phyloP scores from a whole-genome alignment of 2,797 vertebrate genomes.

The Bradypodion ventrale region DNA sequence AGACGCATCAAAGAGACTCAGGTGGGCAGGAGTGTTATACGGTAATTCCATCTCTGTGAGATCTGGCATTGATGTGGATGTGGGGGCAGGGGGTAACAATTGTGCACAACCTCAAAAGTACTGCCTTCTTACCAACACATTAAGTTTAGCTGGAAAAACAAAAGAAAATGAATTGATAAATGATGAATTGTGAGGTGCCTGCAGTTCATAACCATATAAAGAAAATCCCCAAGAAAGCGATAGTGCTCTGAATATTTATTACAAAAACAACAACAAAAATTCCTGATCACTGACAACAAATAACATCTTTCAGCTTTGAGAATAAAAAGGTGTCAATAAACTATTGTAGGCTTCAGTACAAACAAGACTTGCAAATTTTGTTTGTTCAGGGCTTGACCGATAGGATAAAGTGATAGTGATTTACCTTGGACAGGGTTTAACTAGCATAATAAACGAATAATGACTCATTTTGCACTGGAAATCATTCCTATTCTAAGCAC shows the following conservation, averaged over 20 bases:
- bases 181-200: not conserved
- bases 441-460: not conserved
- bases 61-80: too few relatives aligned
- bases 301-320: not conserved
- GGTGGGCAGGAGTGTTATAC: too few relatives aligned
- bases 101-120: not conserved
- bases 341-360: too few relatives aligned
- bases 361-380: too few relatives aligned
- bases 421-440: not conserved
- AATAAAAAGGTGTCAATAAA: not conserved
- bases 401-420: not conserved
- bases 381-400: too few relatives aligned
- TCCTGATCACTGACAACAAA: not conserved
- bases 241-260: not conserved
- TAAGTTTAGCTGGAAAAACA: not conserved
- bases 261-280: not conserved
- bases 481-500: not conserved
- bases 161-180: not conserved
- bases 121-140: not conserved
- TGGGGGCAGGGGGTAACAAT: not conserved
- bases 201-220: constrained; percentile 7
- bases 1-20: too few relatives aligned
- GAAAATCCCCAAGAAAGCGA: not conserved
- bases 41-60: not conserved
- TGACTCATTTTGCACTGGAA: not conserved